A percentile compares a stretch with the other conserved stretches of the same genome.
Evolutionary conservation across 2,888 invertebrate genomes (phyloP).

Genomic region (Biston betularia): DNA sequence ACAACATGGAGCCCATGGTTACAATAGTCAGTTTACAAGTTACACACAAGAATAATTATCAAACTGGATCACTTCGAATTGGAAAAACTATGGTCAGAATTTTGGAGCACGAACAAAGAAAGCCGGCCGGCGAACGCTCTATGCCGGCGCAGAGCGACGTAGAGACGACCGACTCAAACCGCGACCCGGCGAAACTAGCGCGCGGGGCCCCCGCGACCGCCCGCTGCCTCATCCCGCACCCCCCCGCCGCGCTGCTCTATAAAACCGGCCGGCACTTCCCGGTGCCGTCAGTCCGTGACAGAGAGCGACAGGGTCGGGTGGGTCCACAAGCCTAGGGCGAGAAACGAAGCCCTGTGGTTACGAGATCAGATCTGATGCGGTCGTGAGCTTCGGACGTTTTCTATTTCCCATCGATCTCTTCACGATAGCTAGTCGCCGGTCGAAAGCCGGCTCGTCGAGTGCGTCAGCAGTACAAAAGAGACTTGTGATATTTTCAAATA

Average conservation of each 20-base stretch:
- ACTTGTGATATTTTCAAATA: constrained; percentile 86
- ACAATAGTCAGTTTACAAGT: background rate
- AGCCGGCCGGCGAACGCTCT: constrained; percentile 73
- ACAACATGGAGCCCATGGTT: constrained; percentile 17
- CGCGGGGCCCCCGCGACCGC: constrained; percentile 77
- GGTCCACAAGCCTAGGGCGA: constrained; percentile 80
- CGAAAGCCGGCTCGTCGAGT: constrained; percentile 73
- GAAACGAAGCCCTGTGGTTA: constrained; percentile 83
- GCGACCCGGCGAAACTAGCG: constrained; percentile 72
- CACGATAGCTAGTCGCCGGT: constrained; percentile 78
- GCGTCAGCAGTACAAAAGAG: constrained; percentile 84
- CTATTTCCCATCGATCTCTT: constrained; percentile 81
- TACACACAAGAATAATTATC: constrained; percentile 10
- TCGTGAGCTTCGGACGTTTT: constrained; percentile 77
- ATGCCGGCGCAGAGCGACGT: constrained; percentile 55
- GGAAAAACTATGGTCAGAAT: constrained; percentile 43
- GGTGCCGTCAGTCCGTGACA: constrained; percentile 82
- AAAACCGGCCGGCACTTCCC: constrained; percentile 74
- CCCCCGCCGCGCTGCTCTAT: constrained; percentile 76
- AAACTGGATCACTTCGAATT: constrained; percentile 42
- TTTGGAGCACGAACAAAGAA: constrained; percentile 74
- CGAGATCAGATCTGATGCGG: constrained; percentile 85
- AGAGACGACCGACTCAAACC: constrained; percentile 60
- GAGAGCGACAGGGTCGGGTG: constrained; percentile 83
- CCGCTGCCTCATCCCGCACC: constrained; percentile 71